A percentile compares a stretch with the other conserved stretches of the same genome.
Conservation (phyloP, 2,113 vertebrate genomes). For the Gallinago undulata region DNA sequence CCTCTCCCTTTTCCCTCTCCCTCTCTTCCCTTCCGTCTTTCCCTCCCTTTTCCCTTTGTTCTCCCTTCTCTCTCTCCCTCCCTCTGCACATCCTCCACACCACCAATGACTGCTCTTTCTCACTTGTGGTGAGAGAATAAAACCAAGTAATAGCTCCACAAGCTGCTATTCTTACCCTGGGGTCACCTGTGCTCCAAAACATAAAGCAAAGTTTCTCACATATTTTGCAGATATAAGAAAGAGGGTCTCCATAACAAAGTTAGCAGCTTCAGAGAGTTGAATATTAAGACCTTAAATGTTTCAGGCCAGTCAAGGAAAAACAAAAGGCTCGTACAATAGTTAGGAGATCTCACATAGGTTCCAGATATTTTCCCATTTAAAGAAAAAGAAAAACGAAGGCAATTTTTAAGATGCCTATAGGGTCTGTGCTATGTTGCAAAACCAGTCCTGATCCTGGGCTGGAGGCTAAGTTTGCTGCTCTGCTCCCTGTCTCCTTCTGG, state of each 20-base stretch:
- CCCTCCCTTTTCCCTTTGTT: neutral
- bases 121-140: neutral
- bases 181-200: neutral
- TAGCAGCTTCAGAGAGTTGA: neutral
- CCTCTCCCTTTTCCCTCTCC: too few relatives aligned
- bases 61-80: neutral
- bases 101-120: neutral
- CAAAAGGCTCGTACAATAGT: neutral
- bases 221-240: neutral
- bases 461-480: neutral
- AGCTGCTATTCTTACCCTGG: neutral
- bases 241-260: neutral
- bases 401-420: neutral
- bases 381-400: neutral
- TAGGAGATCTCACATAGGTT: neutral
- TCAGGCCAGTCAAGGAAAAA: neutral
- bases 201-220: neutral
- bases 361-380: neutral
- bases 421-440: neutral
- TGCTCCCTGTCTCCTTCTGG: neutral
- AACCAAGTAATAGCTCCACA: neutral
- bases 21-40: neutral
- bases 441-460: neutral
- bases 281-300: neutral
- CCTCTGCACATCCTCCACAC: neutral